Base-by-base conservation (phyloP, 2,797 vertebrate species). In the Xerus rutilus region DNA sequence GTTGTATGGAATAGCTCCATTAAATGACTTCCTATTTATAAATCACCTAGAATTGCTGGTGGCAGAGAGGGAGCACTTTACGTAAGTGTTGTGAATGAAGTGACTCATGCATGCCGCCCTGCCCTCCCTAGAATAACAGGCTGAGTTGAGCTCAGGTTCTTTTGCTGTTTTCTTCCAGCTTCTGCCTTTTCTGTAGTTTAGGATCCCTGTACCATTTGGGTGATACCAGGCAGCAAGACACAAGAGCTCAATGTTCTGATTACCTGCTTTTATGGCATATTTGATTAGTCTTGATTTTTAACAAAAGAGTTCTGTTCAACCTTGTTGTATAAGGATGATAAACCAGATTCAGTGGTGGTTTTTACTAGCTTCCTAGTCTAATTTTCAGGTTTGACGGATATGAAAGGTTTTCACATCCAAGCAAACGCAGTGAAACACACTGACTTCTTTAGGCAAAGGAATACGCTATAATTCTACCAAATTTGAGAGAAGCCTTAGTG, bases 271-370 rank as follows among this genome's bases (percentile, higher is more conserved):
- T 82, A 89, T 82, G 77, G 62, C 43, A 89, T 49, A 81, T 91
- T 91, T 92, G 82, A 69, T 67, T 83, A 77, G 32, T 47, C 18
- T 95, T 90, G 59, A 79, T 82, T 89, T 67, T 95, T 73, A 76
- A 74, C 35, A 89, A 67, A 69, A 97, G 64, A 83, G 11, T 30
- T 10, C 21, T 54, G 11, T 57, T 93, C 62, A 89, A n/a, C 28
- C 65, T 92, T 76, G 30, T 74, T 79, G 43, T 57, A 5, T 81
- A 91, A 94, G 82, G 21, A 88, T 70, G 11, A 62, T 87, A 95
- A 95, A 81, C 57, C 39, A 93, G 52, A 87, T 93, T 83, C 23
- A 9, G 23, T 78, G 59, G 74, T 64, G 32, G n/a, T 72, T 85
- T 89, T 76, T 85, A 77, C 43, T 81, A 67, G 92, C 81, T 78